Conservation (phyloP, 2,888 invertebrate genomes). For the Caenorhabditis sp. region DNA sequence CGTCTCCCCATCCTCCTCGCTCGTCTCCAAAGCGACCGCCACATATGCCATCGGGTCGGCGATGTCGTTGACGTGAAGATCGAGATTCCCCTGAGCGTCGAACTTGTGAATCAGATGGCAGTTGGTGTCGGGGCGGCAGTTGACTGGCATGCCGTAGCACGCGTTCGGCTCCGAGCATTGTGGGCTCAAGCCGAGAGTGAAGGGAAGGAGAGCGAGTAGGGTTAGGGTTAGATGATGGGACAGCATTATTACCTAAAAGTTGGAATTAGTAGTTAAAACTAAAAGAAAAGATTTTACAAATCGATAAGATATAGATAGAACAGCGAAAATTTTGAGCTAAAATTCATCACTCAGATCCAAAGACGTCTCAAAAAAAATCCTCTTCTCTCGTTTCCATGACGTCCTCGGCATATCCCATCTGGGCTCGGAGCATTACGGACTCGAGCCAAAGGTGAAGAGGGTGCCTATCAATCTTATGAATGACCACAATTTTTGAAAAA, state of each 20-base stretch:
- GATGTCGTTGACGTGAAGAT: conserved; percentile 1
- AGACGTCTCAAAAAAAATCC: too few relatives aligned
- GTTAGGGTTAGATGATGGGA: too few relatives aligned
- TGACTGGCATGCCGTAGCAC: conserved; percentile 12
- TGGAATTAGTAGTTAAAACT: not conserved
- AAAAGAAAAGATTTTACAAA: not conserved
- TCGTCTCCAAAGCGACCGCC: not conserved
- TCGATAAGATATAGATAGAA: not conserved
- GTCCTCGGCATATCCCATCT: too few relatives aligned
- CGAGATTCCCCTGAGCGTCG: conserved; percentile 22
- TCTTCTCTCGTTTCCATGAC: too few relatives aligned
- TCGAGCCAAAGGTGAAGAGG: too few relatives aligned
- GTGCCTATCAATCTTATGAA: too few relatives aligned
- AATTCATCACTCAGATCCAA: too few relatives aligned
- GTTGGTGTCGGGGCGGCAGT: conserved; percentile 13
- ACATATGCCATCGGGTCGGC: not conserved
- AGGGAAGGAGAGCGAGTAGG: not conserved
- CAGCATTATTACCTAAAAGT: not conserved
- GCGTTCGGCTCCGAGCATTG: not conserved
- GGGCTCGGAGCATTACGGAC: too few relatives aligned
- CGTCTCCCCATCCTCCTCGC: not conserved
- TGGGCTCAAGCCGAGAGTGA: not conserved
- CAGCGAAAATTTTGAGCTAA: too few relatives aligned
- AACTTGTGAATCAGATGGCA: not conserved
- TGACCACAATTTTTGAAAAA: too few relatives aligned